Base-by-base conservation (phyloP, 2,113 vertebrate species). In the Rhabdornis inornatus region DNA sequence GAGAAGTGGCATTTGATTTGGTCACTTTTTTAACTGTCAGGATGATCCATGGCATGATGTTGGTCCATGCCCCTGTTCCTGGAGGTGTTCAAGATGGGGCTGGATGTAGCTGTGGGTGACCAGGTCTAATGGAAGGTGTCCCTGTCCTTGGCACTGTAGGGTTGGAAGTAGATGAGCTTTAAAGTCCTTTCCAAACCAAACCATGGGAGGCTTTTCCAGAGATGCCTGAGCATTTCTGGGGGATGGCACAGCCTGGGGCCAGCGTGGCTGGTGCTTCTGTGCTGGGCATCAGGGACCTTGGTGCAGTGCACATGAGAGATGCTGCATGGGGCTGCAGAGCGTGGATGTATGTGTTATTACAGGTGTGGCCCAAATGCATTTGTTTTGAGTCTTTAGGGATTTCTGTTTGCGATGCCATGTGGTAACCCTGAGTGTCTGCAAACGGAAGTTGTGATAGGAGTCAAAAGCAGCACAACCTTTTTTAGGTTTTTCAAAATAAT, bases 241-340 rank as follows among this genome's bases (percentile, higher is more conserved):
- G 9, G 6, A 24, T 28, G 35, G 21, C 42, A 55, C 7, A 78
- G n/a, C 5, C 35, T 69, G 35, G 19, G 25, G 15, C 20, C 37
- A 40, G 19, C 0, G 0, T 28, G 33, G 33, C 37, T 72, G 24
- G 31, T 69, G 27, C 5, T 64, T 7, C 24, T 6, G 1, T 65
- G 21, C 6, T 75, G 23, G 30, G 15, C 14, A 0, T 11, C 1
- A 20, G 33, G 33, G 33, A 25, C 24, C 7, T 75, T 3, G 12
- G 24, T 6, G 9, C 27, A 42, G 24, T 8, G n/a, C 17, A 4
- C 0, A 1, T 3, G 5, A 7, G 15, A 3, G 4, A 4, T 53
- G 24, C 56, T 91, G 11, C 1, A 0, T 1, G 2, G 33, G 15
- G 12, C 10, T 3, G 6, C 22, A 76, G 21, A 35, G 13, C 12